Base-by-base conservation (phyloP, 2,113 vertebrate species). In the Caranx melampygus region DNA sequence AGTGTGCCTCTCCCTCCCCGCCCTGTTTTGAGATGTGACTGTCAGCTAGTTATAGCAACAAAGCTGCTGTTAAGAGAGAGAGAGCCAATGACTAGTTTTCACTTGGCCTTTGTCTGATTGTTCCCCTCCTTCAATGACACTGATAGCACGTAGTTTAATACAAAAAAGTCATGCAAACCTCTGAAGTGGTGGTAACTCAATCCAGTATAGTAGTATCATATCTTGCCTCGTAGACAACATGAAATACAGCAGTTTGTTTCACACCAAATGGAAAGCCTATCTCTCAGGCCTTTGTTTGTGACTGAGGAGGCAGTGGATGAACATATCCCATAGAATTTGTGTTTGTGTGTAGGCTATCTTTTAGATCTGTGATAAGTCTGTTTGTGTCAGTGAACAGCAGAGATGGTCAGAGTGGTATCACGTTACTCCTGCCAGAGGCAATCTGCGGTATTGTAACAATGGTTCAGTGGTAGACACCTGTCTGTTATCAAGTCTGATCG, bases 351-450 rank as follows among this genome's bases (percentile, higher is more conserved):
- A 79, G 54, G 63, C 78, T 33, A 31, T 49, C 52, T 70, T 81
- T 88, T 77, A 74, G 68, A 78, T 83, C 72, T 62, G 21, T 78
- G 66, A 82, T 83, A 82, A 80, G 79, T 70, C 73, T 76, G 45
- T 73, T 87, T 86, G 68, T 82, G 77, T 52, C 37, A 21, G 64
- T 44, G 75, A 85, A 85, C 83, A 68, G 58, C 21, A 64, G 54
- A 63, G 37, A 87, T 88, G 82, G 92, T 90, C 82, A 66, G 79
- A 84, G 65, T 13, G 75, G 65, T 89, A 65, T 95, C 87, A 51
- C 71, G 40, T 94, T 93, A 86, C 93, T 81, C 63, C 86, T 65
- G 74, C 83, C 84, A 86, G 78, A 88, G 90, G 73, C 79, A 84
- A 76, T 76, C 68, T 73, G 78, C 72, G 78, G 59, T 74, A 86